Percentiles rank a stretch among this genome's conserved stretches.
phyloP scores from a whole-genome alignment of 2,113 vertebrate genomes.

The Bostrychus sinensis region DNA sequence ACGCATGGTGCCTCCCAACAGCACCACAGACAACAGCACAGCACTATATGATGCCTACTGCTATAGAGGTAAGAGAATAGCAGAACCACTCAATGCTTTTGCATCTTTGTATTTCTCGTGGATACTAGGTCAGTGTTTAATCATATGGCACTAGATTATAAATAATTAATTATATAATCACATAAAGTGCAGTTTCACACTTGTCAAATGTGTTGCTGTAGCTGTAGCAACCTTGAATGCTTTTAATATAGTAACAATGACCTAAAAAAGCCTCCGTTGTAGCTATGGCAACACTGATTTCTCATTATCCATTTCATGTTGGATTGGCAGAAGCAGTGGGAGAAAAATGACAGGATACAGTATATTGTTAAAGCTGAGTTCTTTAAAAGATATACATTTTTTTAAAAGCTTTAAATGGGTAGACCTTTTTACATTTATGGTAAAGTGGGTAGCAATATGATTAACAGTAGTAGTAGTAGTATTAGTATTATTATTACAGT shows the following conservation, averaged over 20 bases:
- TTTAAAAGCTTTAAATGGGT: too few species aligned
- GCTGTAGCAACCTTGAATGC: conserved; percentile 14
- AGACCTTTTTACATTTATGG: too few species aligned
- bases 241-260: conserved; percentile 29
- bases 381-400: too few species aligned
- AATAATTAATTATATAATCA: background rate
- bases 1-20: conserved; percentile 82
- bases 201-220: background rate
- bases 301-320: conserved; percentile 17
- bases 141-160: too few species aligned
- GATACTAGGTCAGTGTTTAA: background rate
- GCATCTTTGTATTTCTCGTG: background rate
- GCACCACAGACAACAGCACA: conserved; percentile 71
- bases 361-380: conserved; percentile 22
- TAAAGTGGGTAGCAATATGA: too few species aligned
- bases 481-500: too few species aligned
- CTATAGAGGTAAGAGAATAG: conserved; percentile 82
- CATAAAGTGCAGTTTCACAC: conserved; percentile 12
- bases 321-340: conserved; percentile 39
- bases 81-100: background rate
- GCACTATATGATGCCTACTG: conserved; percentile 88
- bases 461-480: too few species aligned
- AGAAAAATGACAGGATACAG: conserved; percentile 1
- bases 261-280: conserved; percentile 45
- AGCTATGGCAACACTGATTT: conserved; percentile 62